phyloP scores from a whole-genome alignment of 2,113 vertebrate genomes.

The Hyaena hyaena region DNA sequence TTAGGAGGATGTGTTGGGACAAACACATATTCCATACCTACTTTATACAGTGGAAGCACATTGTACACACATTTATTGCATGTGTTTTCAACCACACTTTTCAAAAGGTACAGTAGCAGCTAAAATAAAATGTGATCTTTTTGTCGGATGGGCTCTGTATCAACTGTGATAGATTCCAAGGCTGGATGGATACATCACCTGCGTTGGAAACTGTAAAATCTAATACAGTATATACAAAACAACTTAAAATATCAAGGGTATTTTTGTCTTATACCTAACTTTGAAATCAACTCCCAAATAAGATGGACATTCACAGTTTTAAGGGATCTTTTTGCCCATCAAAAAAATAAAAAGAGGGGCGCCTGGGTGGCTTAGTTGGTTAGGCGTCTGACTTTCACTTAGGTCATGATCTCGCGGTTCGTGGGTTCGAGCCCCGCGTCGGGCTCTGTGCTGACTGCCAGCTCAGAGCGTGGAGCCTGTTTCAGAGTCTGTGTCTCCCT shows the following conservation, averaged over 20 bases:
- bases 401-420: too few relatives aligned
- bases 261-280: not conserved
- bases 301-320: not conserved
- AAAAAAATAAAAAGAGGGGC: too few relatives aligned
- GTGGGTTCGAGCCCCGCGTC: too few relatives aligned
- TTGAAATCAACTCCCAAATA: conserved; percentile 11
- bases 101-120: not conserved
- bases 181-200: not conserved
- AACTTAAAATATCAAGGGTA: not conserved
- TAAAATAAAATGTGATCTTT: not conserved
- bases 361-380: too few relatives aligned
- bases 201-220: not conserved
- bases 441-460: too few relatives aligned
- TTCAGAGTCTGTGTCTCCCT: too few relatives aligned
- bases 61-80: not conserved
- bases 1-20: not conserved
- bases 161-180: not conserved
- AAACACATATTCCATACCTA: not conserved
- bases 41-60: not conserved
- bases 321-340: not conserved
- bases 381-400: too few relatives aligned
- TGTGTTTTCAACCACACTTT: not conserved
- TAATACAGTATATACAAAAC: not conserved
- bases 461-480: too few relatives aligned
- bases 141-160: not conserved